phyloP scores from a whole-genome alignment of 2,113 vertebrate genomes.

The Sigmodon hispidus region DNA sequence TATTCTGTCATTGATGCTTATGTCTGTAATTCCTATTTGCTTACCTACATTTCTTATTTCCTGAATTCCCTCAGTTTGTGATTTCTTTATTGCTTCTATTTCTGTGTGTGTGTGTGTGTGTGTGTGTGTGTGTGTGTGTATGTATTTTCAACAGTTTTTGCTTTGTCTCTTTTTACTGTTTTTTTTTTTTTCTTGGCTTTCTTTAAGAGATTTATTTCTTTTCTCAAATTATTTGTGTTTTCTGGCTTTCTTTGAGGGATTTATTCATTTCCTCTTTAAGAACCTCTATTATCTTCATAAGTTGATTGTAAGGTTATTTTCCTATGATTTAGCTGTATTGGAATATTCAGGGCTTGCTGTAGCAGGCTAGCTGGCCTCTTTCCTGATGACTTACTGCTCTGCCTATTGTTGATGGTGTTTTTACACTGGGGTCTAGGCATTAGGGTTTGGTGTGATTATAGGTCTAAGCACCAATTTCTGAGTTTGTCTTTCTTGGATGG shows the following conservation, averaged over 20 bases:
- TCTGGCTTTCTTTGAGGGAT: background rate
- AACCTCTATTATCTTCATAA: background rate
- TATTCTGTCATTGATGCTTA: background rate
- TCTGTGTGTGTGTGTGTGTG: too few relatives aligned
- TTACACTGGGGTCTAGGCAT: background rate
- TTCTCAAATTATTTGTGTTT: background rate
- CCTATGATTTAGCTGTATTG: background rate
- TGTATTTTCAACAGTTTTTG: too few relatives aligned
- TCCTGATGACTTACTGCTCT: background rate
- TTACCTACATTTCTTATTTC: background rate
- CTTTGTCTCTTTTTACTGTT: background rate
- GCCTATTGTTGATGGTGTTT: background rate
- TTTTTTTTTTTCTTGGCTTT: background rate
- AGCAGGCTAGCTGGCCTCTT: background rate
- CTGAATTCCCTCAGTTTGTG: background rate
- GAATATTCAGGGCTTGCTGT: background rate
- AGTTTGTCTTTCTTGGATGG: background rate
- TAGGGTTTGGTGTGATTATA: background rate
- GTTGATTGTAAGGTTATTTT: background rate
- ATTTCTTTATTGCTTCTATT: too few relatives aligned
- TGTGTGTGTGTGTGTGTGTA: too few relatives aligned
- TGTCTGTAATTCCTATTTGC: background rate
- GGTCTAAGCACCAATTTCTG: background rate
- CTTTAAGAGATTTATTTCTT: too few relatives aligned
- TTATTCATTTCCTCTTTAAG: background rate